Conservation (phyloP, 1,140 invertebrate species). For the Aleiodes sp. region DNA sequence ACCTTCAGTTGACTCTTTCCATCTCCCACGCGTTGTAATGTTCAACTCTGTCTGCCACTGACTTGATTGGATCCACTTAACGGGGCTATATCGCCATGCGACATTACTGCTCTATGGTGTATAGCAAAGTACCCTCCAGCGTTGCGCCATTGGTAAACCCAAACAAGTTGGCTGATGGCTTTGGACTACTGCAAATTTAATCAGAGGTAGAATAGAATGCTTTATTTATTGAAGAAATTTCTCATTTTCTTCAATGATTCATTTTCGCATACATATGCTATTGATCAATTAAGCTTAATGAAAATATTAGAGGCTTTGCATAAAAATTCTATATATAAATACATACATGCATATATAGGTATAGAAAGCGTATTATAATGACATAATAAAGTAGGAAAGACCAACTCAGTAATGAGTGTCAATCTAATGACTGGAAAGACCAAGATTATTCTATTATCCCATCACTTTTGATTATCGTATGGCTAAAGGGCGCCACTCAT, state of each 20-base stretch:
- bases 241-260: too few species aligned
- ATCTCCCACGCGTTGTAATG: slow-evolving; percentile 34
- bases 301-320: too few species aligned
- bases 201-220: not conserved
- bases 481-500: slow-evolving; percentile 20
- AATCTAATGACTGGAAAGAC: slow-evolving; percentile 63
- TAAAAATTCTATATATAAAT: too few species aligned
- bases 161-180: not conserved
- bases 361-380: slow-evolving; percentile 25
- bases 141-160: slow-evolving; percentile 31
- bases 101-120: slow-evolving; percentile 63
- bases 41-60: slow-evolving; percentile 47
- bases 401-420: not conserved
- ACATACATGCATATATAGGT: not conserved
- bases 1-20: slow-evolving; percentile 15
- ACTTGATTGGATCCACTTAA: slow-evolving; percentile 65
- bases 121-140: slow-evolving; percentile 51
- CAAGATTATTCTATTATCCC: slow-evolving; percentile 65
- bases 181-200: not conserved
- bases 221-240: not conserved
- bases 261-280: too few species aligned
- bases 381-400: slow-evolving; percentile 51
- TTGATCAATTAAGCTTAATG: too few species aligned
- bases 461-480: slow-evolving; percentile 58
- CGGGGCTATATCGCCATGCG: slow-evolving; percentile 53